Evolutionary conservation across 2,113 vertebrate genomes (phyloP), one percentile per base, ranked within the genome.

Genomic region (Serinus canaria): DNA sequence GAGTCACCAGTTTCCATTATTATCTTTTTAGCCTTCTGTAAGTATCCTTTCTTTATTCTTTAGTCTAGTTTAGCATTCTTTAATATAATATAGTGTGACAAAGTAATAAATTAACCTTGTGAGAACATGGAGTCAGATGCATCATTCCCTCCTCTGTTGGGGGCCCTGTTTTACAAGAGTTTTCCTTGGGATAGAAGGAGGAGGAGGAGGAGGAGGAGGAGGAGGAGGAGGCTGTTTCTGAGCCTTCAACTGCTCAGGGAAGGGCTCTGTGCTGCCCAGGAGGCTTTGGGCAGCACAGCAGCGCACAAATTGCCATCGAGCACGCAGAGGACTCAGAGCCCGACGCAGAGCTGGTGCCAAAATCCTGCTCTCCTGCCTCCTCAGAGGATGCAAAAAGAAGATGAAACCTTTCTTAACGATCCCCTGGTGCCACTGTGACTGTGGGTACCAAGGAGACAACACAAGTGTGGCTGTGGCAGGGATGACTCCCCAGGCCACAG

Each of bases 321-420:
- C 50, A 35, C 6, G 0, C 28, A 23, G 47, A 46, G 6, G 33
- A 87, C 33, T 4, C 0, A 64, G 86, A 53, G 39, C 66, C 18
- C 4, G 1, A 18, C 0, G 1, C 17, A 5, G 55, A 12, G 10
- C 30, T 21, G 2, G 2, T 27, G 59, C 50, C 74, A 56, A 6
- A 63, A 13, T 10, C 10, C 9, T 7, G 10, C n/a, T 16, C 69
- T 68, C 19, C 78, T 67, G 64, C 64, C 49, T 35, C 46, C 68
- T 15, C 4, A 0, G 15, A 31, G 58, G 20, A 28, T 4, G 31
- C 20, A 25, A 7, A 46, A 39, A 28, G 30, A 14, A 18, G 6
- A 21, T 30, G 10, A 87, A 68, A 60, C 5, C 13, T 60, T 13
- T 16, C 11, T 49, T 41, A 37, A 28, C 7, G 30, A 39, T 28